These are phyloP conservation scores for Strigamia transsilvanica DNA, from an alignment of 2,888 invertebrate genomes.

Conservation along the genomic window DNA sequence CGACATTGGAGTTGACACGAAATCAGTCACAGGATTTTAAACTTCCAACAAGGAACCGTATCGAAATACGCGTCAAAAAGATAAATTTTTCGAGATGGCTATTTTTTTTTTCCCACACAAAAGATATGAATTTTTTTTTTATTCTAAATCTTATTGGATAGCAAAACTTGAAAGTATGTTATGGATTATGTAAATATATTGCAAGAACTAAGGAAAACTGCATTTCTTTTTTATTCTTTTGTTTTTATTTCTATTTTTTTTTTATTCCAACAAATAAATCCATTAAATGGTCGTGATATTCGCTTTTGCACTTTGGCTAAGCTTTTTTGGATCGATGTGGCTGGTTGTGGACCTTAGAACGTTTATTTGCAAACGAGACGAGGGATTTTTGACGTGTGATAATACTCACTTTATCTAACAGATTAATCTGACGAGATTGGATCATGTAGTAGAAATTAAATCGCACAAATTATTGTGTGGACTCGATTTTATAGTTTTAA, in stretches of 20 bases:
- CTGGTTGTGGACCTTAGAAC: background rate
- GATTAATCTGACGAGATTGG: background rate
- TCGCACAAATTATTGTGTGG: background rate
- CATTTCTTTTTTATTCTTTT: background rate
- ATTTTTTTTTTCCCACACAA: background rate
- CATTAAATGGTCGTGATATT: slow-evolving; percentile 6
- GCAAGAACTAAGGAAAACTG: background rate
- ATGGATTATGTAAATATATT: slow-evolving; percentile 12
- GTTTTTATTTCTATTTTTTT: background rate
- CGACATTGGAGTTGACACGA: slow-evolving; percentile 42
- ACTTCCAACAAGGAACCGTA: slow-evolving; percentile 40
- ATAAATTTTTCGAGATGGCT: slow-evolving; percentile 18
- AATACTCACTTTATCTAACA: background rate
- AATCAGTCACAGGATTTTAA: slow-evolving; percentile 44
- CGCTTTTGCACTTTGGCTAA: background rate
- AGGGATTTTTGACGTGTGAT: background rate
- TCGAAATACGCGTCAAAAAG: slow-evolving; percentile 42
- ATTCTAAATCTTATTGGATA: background rate
- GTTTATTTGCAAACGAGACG: slow-evolving; percentile 28
- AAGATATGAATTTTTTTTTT: background rate
- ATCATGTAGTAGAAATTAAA: background rate
- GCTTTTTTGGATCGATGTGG: background rate
- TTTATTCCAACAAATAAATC: background rate
- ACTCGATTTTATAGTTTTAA: background rate
- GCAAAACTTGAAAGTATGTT: background rate